A percentile compares a stretch with the other conserved stretches of the same genome.
Conservation (phyloP, 2,797 vertebrate genomes). For the Myotis myotis region DNA sequence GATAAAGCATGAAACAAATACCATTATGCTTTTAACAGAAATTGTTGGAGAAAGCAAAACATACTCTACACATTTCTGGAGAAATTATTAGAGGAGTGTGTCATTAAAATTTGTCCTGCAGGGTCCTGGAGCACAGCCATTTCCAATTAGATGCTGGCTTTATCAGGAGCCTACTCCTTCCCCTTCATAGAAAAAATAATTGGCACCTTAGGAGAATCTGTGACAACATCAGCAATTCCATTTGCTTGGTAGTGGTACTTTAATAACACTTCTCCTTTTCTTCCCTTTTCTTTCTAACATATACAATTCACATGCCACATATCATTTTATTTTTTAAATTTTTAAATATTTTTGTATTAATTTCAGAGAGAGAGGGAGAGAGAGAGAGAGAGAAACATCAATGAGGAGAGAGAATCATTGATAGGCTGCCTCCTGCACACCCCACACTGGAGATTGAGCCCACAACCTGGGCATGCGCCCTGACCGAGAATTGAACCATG, state of each 20-base stretch:
- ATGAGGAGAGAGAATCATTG: no score
- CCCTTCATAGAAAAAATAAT: conserved; percentile 39
- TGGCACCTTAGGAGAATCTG: conserved; percentile 1
- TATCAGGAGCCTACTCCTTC: neutral
- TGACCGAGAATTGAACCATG: no score
- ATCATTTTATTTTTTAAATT: no score
- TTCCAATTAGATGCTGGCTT: conserved; percentile 46
- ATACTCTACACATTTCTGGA: neutral
- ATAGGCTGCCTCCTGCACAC: no score
- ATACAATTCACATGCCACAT: neutral
- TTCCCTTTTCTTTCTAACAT: neutral
- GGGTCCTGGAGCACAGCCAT: conserved; percentile 16
- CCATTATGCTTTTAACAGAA: neutral
- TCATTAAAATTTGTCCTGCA: neutral
- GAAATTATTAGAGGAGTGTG: neutral
- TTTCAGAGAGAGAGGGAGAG: no score
- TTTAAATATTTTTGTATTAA: no score
- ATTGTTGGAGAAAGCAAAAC: conserved; percentile 48
- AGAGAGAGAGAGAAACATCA: no score
- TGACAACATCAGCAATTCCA: conserved; percentile 6
- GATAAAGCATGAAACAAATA: conserved; percentile 49
- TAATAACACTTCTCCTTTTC: neutral
- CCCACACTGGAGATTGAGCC: no score
- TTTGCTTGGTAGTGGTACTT: neutral
- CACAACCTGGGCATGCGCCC: no score